These are phyloP conservation scores for Buteo buteo DNA, from an alignment of 2,113 vertebrate genomes.

Conservation along the genomic window DNA sequence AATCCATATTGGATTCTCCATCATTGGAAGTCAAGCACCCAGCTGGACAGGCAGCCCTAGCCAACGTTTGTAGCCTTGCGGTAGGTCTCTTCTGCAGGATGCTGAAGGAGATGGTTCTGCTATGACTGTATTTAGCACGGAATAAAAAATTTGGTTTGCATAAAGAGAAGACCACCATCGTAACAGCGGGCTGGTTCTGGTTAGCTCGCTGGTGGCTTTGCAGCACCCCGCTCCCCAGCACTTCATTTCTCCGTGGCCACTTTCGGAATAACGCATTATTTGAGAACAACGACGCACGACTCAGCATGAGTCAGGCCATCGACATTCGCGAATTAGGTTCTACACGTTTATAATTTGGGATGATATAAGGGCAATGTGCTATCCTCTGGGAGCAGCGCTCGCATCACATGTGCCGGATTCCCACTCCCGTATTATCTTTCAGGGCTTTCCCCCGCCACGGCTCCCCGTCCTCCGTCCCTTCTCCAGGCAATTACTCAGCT, in stretches of 20 bases:
- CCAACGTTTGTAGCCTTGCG: fast-evolving
- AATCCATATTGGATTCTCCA: not conserved
- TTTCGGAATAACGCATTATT: not conserved
- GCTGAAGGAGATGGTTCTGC: not conserved
- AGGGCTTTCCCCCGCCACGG: not conserved
- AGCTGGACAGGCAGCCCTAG: not conserved
- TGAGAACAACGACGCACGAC: fast-evolving
- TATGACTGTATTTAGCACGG: fast-evolving
- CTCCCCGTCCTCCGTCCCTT: not conserved
- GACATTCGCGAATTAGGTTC: fast-evolving
- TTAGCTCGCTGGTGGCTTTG: not conserved
- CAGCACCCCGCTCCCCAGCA: not conserved
- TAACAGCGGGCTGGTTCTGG: not conserved
- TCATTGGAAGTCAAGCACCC: not conserved
- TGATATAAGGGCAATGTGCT: fast-evolving
- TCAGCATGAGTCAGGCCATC: fast-evolving
- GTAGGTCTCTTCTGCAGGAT: not conserved
- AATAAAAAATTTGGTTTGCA: not conserved
- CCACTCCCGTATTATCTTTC: not conserved
- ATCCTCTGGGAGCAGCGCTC: not conserved
- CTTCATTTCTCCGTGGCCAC: fast-evolving
- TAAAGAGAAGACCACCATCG: not conserved
- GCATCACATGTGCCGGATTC: fast-evolving
- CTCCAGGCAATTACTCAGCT: conserved; percentile 40
- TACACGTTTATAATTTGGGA: not conserved